Percentiles rank a stretch among this genome's conserved stretches.
phyloP scores from a whole-genome alignment of 2,888 invertebrate species.

The Podabrus alpinus region DNA sequence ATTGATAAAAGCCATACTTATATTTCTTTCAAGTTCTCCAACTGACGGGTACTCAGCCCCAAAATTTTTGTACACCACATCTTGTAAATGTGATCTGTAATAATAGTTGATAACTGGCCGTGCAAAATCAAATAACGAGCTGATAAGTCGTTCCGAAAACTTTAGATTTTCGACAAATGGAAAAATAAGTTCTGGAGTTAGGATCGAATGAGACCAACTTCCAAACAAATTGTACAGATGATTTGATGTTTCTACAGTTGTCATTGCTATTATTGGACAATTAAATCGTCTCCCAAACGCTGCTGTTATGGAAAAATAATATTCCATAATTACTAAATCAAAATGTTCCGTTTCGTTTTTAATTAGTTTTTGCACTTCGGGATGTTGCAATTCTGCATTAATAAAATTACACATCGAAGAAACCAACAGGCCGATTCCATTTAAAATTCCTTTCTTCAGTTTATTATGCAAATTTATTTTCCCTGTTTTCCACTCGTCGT shows the following conservation, averaged over 20 bases:
- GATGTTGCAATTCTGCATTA: constrained; percentile 26
- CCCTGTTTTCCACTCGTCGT: constrained; percentile 27
- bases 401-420: background rate
- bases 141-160: background rate
- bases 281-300: constrained; percentile 46
- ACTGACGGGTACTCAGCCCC: background rate
- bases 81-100: background rate
- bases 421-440: too few species aligned
- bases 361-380: constrained; percentile 44
- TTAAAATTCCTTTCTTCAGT: background rate
- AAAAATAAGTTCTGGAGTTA: background rate
- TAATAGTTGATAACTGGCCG: background rate
- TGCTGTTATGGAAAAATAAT: constrained; percentile 39
- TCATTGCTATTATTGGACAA: constrained; percentile 47
- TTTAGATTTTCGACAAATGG: background rate
- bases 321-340: constrained; percentile 49
- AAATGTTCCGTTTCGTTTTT: constrained; percentile 44
- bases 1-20: constrained; percentile 27
- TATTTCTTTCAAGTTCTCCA: constrained; percentile 9
- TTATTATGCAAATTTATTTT: background rate
- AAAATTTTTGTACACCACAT: constrained; percentile 8
- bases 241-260: background rate
- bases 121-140: background rate
- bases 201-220: background rate
- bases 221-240: background rate